Percentiles rank a stretch among this genome's conserved stretches.
These are phyloP conservation scores for Halictus ligatus DNA, from an alignment of 2,888 invertebrate species.

Conservation along the genomic window DNA sequence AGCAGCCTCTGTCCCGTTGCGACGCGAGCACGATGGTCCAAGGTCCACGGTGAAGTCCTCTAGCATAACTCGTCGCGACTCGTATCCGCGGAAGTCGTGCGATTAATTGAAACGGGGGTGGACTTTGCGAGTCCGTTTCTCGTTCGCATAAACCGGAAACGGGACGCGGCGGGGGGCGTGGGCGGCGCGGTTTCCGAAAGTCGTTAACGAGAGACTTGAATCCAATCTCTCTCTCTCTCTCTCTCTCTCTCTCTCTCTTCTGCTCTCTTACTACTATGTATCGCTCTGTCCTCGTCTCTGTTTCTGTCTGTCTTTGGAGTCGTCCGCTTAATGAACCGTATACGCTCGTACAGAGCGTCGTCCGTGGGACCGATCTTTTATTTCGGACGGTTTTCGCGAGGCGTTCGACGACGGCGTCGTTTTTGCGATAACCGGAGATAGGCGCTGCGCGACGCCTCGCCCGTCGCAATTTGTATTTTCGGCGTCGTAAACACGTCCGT, in stretches of 20 bases:
- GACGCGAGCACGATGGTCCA: background rate
- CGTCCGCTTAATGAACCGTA: slow-evolving; percentile 63
- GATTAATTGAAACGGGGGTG: slow-evolving; percentile 48
- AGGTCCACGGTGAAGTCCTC: background rate
- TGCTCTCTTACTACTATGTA: background rate
- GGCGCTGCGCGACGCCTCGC: slow-evolving; percentile 12
- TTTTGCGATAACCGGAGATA: slow-evolving; percentile 56
- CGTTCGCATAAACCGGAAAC: slow-evolving; percentile 59
- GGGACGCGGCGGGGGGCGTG: slow-evolving; percentile 18
- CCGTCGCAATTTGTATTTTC: slow-evolving; percentile 77
- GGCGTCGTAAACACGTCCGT: slow-evolving; percentile 79
- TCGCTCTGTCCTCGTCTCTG: background rate
- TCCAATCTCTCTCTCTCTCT: slow-evolving; percentile 60
- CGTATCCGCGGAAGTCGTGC: slow-evolving; percentile 31
- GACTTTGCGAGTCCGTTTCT: slow-evolving; percentile 21
- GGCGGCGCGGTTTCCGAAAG: slow-evolving; percentile 60
- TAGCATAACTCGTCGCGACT: background rate
- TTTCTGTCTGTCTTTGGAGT: slow-evolving; percentile 8
- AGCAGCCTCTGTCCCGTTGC: background rate
- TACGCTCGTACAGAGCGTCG: slow-evolving; percentile 6
- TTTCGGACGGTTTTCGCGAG: slow-evolving; percentile 36
- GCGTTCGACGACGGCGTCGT: slow-evolving; percentile 25
- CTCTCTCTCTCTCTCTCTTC: background rate
- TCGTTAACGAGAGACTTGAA: slow-evolving; percentile 68
- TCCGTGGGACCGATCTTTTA: slow-evolving; percentile 48